Evolutionary conservation across 2,888 invertebrate genomes (phyloP).

Genomic region (Congeria kusceri): DNA sequence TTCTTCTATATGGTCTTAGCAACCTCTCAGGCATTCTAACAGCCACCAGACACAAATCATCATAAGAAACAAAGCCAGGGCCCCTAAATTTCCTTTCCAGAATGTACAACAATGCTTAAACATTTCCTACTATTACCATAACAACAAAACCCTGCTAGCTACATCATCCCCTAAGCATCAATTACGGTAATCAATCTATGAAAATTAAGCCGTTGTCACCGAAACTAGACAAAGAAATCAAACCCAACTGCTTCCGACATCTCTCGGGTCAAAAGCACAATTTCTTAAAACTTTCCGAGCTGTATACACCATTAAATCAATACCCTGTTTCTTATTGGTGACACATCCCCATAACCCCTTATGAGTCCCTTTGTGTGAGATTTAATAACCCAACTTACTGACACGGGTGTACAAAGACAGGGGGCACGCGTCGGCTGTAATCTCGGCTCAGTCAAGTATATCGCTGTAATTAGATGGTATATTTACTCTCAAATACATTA

Average conservation of each 20-base stretch:
- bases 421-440: conserved; percentile 58
- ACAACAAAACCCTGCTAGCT: conserved; percentile 30
- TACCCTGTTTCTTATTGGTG: conserved; percentile 59
- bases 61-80: neutral
- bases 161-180: conserved; percentile 43
- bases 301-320: conserved; percentile 55
- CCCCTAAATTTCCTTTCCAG: neutral
- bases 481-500: conserved; percentile 61
- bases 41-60: neutral
- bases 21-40: too few species aligned
- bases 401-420: conserved; percentile 38
- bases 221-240: conserved; percentile 41
- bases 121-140: conserved; percentile 36
- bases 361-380: conserved; percentile 53
- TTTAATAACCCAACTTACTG: conserved; percentile 62
- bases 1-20: too few species aligned
- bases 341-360: conserved; percentile 49
- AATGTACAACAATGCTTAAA: conserved; percentile 2
- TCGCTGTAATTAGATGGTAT: conserved; percentile 66
- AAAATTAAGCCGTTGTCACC: conserved; percentile 50
- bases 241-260: conserved; percentile 49
- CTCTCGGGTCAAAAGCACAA: conserved; percentile 56
- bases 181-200: conserved; percentile 53
- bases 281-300: conserved; percentile 45
- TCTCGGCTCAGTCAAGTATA: conserved; percentile 61